Evolutionary conservation across 2,113 vertebrate species (phyloP).

Genomic region (Rana temporaria): DNA sequence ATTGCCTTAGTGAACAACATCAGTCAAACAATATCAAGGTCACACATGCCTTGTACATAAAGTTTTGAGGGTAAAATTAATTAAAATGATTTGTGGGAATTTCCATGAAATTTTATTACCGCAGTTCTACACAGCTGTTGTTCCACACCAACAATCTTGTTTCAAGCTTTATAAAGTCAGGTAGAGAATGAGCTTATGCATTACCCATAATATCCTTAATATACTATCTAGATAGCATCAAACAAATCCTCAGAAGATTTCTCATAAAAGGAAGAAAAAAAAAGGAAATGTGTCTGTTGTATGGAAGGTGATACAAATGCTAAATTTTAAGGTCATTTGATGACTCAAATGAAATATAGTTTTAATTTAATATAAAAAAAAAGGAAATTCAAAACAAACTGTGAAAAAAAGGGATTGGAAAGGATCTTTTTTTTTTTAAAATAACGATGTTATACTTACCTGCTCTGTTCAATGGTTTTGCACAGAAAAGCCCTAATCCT

Average conservation of each 20-base stretch:
- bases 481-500: too few species aligned
- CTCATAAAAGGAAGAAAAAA: not conserved
- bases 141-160: conserved; percentile 51
- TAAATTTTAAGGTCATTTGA: too few species aligned
- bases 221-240: conserved; percentile 4
- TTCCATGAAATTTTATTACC: conserved; percentile 56
- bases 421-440: too few species aligned
- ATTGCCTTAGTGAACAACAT: not conserved
- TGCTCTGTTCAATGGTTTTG: too few species aligned
- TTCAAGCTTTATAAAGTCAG: conserved; percentile 34
- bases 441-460: too few species aligned
- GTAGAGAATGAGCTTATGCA: conserved; percentile 17
- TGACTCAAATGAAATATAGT: too few species aligned
- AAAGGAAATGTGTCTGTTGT: too few species aligned
- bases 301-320: too few species aligned
- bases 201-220: conserved; percentile 13
- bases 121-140: conserved; percentile 39
- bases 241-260: conserved; percentile 3
- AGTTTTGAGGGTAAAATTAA: conserved; percentile 42
- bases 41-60: conserved; percentile 1
- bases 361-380: too few species aligned
- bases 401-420: too few species aligned
- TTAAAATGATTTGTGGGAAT: conserved; percentile 44
- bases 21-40: conserved; percentile 34
- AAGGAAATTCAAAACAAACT: too few species aligned